phyloP scores from a whole-genome alignment of 2,888 invertebrate genomes.

The Oscheius sp. region DNA sequence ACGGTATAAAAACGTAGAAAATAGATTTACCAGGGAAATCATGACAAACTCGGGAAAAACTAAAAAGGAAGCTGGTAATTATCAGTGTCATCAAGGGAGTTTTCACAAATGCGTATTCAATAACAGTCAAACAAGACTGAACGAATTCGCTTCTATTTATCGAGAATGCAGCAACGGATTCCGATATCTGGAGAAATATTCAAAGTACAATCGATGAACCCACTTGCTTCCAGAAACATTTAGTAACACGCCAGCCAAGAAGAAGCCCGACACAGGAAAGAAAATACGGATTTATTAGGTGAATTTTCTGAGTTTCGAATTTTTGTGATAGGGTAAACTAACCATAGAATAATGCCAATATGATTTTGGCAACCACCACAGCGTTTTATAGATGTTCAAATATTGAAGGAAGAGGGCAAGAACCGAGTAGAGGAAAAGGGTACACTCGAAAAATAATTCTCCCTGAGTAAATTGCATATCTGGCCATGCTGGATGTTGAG shows the following conservation, averaged over 20 bases:
- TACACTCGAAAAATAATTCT: conserved; percentile 86
- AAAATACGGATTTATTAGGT: conserved; percentile 89
- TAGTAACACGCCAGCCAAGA: conserved; percentile 84
- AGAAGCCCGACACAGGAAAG: conserved; percentile 86
- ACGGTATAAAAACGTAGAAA: conserved; percentile 90
- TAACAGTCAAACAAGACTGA: conserved; percentile 49
- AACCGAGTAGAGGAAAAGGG: conserved; percentile 85
- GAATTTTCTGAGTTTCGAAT: conserved; percentile 84
- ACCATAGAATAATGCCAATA: conserved; percentile 89
- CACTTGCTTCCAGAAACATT: conserved; percentile 76
- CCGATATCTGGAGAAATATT: conserved; percentile 51
- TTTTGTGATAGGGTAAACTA: conserved; percentile 71
- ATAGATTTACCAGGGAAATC: conserved; percentile 85
- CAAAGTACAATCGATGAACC: neutral
- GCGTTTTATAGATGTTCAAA: conserved; percentile 91
- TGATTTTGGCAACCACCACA: conserved; percentile 96
- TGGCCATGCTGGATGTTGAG: conserved; percentile 59
- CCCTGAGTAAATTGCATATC: conserved; percentile 74
- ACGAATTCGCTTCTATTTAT: conserved; percentile 43
- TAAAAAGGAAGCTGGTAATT: conserved; percentile 69
- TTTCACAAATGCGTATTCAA: conserved; percentile 67
- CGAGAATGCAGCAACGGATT: conserved; percentile 50
- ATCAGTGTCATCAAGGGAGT: conserved; percentile 69
- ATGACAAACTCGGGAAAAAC: conserved; percentile 79
- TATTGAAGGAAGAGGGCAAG: conserved; percentile 87